Percentiles rank a stretch among this genome's conserved stretches.
These are phyloP conservation scores for Danio tinwini DNA, from an alignment of 2,797 vertebrate species.

Conservation along the genomic window DNA sequence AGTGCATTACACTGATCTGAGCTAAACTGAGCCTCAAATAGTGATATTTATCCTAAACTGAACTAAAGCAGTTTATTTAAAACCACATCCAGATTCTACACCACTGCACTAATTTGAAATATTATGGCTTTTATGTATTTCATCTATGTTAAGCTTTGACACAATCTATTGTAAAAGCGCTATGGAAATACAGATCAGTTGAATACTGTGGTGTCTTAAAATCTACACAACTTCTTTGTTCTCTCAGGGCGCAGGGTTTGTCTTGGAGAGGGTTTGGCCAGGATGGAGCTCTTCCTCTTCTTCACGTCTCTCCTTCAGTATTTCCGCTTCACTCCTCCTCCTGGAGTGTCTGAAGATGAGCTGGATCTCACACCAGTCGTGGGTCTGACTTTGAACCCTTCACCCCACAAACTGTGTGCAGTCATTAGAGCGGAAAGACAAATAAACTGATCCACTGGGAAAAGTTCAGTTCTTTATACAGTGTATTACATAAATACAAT, in stretches of 20 bases:
- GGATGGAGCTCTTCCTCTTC: constrained; percentile 50
- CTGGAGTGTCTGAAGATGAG: constrained; percentile 63
- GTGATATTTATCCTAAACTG: no score
- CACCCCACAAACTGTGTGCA: constrained; percentile 63
- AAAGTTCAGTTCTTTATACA: neutral
- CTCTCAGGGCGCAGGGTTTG: constrained; percentile 64
- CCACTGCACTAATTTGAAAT: no score
- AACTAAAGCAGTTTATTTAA: no score
- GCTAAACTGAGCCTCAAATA: no score
- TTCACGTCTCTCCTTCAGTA: constrained; percentile 65
- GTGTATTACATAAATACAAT: no score
- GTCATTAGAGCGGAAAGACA: constrained; percentile 30
- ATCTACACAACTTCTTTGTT: neutral
- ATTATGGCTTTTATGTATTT: no score
- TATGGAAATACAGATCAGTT: neutral
- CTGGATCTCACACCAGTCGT: constrained; percentile 50
- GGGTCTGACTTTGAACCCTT: constrained; percentile 53
- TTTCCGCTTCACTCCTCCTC: constrained; percentile 67
- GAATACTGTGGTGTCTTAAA: neutral
- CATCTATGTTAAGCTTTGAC: no score
- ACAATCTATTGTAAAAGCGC: no score
- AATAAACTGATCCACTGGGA: neutral
- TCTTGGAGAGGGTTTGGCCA: constrained; percentile 68
- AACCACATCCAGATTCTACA: no score
- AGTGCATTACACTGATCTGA: no score